Percentiles rank a stretch among this genome's conserved stretches.
Conservation (phyloP, 2,888 invertebrate genomes). For the Lumbricus terrestris region DNA sequence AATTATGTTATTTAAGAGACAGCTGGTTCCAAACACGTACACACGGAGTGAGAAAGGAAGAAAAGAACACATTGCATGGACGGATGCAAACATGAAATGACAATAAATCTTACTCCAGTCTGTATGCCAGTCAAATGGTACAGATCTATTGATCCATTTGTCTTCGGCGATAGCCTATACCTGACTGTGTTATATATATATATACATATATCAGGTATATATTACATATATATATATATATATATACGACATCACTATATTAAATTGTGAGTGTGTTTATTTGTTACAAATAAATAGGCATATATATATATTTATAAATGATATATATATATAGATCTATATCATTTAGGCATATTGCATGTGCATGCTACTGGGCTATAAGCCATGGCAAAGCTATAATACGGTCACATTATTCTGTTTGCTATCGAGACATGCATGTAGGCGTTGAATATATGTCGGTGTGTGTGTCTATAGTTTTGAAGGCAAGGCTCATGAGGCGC, state of each 20-base stretch:
- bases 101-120: neutral
- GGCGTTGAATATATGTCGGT: too few relatives aligned
- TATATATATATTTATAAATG: neutral
- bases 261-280: too few relatives aligned
- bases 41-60: neutral
- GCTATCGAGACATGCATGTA: too few relatives aligned
- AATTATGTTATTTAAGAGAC: constrained; percentile 3
- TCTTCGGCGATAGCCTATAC: neutral
- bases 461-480: neutral
- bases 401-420: too few relatives aligned
- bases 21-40: too few relatives aligned
- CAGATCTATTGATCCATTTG: neutral
- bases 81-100: neutral
- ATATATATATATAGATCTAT: neutral
- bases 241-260: too few relatives aligned
- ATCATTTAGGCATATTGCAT: too few relatives aligned
- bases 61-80: too few relatives aligned
- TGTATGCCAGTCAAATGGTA: neutral
- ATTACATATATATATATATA: neutral
- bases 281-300: too few relatives aligned
- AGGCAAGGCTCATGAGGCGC: neutral
- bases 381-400: too few relatives aligned
- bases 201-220: neutral
- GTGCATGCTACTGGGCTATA: too few relatives aligned
- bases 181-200: neutral